These are phyloP conservation scores for Fistularia tabacaria DNA, from an alignment of 2,797 vertebrate species.

Conservation along the genomic window DNA sequence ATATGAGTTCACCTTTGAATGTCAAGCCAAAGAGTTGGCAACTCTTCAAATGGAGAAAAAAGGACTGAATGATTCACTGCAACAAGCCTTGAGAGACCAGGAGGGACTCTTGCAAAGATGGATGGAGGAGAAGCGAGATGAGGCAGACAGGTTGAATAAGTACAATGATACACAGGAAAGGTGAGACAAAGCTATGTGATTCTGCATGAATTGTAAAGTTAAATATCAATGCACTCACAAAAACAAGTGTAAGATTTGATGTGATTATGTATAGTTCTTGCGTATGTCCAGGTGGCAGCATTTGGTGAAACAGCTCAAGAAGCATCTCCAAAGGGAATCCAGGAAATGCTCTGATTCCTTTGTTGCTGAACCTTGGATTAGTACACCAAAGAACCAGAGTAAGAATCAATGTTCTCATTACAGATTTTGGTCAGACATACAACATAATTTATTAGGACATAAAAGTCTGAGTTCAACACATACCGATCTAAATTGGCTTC, in stretches of 20 bases:
- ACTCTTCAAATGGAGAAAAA: constrained; percentile 50
- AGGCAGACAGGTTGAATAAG: constrained; percentile 70
- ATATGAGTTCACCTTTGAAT: constrained; percentile 63
- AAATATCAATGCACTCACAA: no score
- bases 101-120: constrained; percentile 69
- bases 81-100: constrained; percentile 45
- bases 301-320: constrained; percentile 63
- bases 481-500: no score
- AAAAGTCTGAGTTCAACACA: no score
- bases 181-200: constrained; percentile 25
- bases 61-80: constrained; percentile 45
- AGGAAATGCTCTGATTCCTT: constrained; percentile 13
- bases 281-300: constrained; percentile 65
- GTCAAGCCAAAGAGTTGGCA: constrained; percentile 65
- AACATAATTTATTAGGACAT: no score
- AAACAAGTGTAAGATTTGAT: no score
- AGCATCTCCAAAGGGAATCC: constrained; percentile 33
- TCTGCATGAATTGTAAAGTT: not conserved
- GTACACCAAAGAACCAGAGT: constrained; percentile 22
- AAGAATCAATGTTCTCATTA: constrained; percentile 7
- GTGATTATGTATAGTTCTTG: no score
- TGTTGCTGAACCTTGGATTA: constrained; percentile 3
- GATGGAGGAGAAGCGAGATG: constrained; percentile 71
- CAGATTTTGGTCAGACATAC: no score
- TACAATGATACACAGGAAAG: constrained; percentile 67